Evolutionary conservation across 2,797 vertebrate genomes (phyloP).

Genomic region (Gastrophryne carolinensis): DNA sequence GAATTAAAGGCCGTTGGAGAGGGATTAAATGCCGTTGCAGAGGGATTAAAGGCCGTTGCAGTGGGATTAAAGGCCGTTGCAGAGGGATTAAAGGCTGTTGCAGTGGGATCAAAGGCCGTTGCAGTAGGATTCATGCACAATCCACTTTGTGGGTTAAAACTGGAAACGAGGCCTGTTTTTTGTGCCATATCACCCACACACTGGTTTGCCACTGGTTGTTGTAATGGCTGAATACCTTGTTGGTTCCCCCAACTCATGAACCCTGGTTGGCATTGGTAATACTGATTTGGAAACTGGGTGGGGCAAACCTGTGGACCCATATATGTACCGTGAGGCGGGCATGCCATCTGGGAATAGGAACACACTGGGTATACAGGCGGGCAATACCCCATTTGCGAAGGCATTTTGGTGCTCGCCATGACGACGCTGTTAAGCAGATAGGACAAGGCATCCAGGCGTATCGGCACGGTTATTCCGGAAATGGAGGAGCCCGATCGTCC

Average conservation of each 20-base stretch:
- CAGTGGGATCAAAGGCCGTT: background rate
- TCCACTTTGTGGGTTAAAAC: background rate
- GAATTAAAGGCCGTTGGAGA: background rate
- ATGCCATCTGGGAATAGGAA: background rate
- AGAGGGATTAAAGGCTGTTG: too few species aligned
- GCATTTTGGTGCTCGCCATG: conserved; percentile 51
- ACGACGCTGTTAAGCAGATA: conserved; percentile 64
- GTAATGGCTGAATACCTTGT: background rate
- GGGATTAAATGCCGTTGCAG: too few species aligned
- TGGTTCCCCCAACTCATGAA: background rate
- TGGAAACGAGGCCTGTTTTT: background rate
- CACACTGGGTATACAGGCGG: conserved; percentile 1
- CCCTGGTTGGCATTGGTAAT: background rate
- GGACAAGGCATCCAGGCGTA: conserved; percentile 64
- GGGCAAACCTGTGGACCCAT: background rate
- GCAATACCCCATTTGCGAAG: conserved; percentile 19
- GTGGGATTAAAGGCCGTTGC: background rate
- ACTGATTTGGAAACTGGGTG: background rate
- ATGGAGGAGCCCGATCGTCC: background rate
- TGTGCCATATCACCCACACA: background rate
- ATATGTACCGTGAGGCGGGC: background rate
- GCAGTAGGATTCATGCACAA: background rate
- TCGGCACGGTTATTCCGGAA: conserved; percentile 59
- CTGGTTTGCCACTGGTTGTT: background rate
- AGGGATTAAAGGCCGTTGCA: background rate